phyloP scores from a whole-genome alignment of 53 echinoderm and acorn worm genomes.

The Crossaster papposus region DNA sequence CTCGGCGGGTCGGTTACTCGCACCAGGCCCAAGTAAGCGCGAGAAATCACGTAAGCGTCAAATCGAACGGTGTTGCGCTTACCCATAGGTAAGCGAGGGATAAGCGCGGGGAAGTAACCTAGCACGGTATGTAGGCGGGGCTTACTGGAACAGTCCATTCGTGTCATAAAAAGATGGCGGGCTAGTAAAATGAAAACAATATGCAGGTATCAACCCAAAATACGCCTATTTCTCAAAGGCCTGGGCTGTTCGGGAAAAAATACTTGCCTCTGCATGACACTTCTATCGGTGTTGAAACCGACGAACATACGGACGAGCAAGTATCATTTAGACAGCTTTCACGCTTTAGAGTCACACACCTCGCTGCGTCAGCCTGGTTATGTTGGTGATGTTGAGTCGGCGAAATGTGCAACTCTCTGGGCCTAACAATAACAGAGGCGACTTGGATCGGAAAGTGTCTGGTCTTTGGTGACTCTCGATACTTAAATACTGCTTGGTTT shows the following conservation, averaged over 20 bases:
- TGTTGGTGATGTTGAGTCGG: neutral
- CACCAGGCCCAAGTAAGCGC: no score
- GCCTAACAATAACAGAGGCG: neutral
- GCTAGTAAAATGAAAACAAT: neutral
- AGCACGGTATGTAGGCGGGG: no score
- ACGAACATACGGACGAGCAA: neutral
- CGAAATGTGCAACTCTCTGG: neutral
- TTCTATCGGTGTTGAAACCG: neutral
- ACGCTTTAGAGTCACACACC: neutral
- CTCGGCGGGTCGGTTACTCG: no score
- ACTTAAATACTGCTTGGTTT: neutral
- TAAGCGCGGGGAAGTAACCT: no score
- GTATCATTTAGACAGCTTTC: neutral
- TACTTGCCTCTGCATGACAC: constrained; percentile 13
- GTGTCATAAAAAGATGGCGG: no score
- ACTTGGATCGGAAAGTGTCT: neutral
- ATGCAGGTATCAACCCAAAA: no score
- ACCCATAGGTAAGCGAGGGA: no score
- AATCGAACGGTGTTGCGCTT: no score
- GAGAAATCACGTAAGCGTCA: no score
- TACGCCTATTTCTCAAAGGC: no score
- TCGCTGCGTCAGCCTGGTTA: neutral
- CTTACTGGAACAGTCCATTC: no score
- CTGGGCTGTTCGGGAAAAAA: neutral
- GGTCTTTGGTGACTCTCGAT: neutral